phyloP scores from a whole-genome alignment of 1,140 invertebrate genomes.

The Nephotettix cincticeps region DNA sequence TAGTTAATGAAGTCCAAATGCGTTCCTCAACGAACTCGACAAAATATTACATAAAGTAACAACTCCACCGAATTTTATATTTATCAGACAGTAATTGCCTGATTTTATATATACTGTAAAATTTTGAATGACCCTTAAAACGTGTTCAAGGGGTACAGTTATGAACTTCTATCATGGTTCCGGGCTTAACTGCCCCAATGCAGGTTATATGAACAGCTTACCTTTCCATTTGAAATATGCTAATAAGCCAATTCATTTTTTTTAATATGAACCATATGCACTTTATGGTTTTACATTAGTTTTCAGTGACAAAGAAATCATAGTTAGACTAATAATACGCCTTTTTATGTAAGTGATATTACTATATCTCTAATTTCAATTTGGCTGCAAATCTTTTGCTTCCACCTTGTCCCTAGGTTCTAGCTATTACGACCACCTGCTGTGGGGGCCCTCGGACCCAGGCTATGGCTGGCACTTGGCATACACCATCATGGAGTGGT shows the following conservation, averaged over 20 bases:
- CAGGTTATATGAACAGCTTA: too few species aligned
- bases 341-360: background rate
- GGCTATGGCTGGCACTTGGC: background rate
- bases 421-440: background rate
- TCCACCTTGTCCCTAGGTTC: background rate
- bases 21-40: too few species aligned
- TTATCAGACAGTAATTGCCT: too few species aligned
- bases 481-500: slow-evolving; percentile 5
- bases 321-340: background rate
- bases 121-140: too few species aligned
- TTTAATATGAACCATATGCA: background rate
- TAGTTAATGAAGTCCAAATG: too few species aligned
- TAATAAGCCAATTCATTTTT: background rate
- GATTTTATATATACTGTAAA: too few species aligned
- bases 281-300: background rate
- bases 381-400: background rate
- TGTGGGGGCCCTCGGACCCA: background rate
- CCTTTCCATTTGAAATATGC: too few species aligned
- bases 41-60: too few species aligned
- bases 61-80: too few species aligned
- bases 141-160: too few species aligned
- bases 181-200: too few species aligned
- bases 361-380: background rate
- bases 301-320: background rate
- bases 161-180: too few species aligned